A percentile compares a stretch with the other conserved stretches of the same genome.
Evolutionary conservation across 2,888 invertebrate species (phyloP).

Genomic region (Scaptomyza tumidula): DNA sequence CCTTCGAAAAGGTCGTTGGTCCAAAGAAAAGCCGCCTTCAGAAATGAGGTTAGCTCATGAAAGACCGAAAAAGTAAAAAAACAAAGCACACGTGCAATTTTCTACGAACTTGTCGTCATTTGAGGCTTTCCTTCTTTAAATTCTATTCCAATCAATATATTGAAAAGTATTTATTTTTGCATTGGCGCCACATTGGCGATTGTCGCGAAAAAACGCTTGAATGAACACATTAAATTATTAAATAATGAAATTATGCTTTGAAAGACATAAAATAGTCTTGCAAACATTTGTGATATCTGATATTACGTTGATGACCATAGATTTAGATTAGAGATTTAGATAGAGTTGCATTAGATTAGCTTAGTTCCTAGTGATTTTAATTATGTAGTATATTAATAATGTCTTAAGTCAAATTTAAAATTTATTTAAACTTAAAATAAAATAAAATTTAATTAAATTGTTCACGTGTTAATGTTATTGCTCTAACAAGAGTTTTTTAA

Average conservation of each 20-base stretch:
- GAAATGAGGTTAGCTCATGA: slow-evolving; percentile 6
- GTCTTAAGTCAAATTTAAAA: too few species aligned
- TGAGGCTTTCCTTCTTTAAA: slow-evolving; percentile 3
- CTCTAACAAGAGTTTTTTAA: neutral
- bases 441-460: too few species aligned
- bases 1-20: slow-evolving; percentile 51
- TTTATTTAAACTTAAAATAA: too few species aligned
- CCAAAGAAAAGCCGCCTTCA: slow-evolving; percentile 1
- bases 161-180: slow-evolving; percentile 44
- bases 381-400: too few species aligned
- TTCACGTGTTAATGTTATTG: too few species aligned
- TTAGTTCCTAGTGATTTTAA: neutral
- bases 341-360: too few species aligned
- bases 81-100: slow-evolving; percentile 24
- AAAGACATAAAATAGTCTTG: neutral
- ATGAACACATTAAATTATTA: neutral
- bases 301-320: too few species aligned
- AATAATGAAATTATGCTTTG: neutral
- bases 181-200: slow-evolving; percentile 35
- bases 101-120: slow-evolving; percentile 22
- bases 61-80: slow-evolving; percentile 11
- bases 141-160: slow-evolving; percentile 50
- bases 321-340: too few species aligned
- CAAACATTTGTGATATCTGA: neutral
- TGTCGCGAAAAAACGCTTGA: slow-evolving; percentile 16